phyloP scores from a whole-genome alignment of 2,113 vertebrate genomes.

The Eonycteris spelaea region DNA sequence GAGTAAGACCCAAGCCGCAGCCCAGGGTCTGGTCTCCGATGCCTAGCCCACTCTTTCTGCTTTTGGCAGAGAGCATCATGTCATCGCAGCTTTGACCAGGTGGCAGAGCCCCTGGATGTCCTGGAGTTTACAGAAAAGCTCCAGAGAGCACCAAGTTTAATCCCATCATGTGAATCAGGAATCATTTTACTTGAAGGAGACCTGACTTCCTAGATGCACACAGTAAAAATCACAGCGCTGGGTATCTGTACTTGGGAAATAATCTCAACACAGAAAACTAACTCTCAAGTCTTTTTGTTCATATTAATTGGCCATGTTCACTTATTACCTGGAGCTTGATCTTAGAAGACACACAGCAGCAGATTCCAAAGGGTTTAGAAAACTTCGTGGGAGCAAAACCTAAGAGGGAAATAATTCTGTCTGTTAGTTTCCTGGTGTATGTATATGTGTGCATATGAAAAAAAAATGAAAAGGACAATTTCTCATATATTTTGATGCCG shows the following conservation, averaged over 20 bases:
- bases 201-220: neutral
- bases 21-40: neutral
- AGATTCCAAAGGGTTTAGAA: neutral
- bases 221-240: neutral
- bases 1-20: too few species aligned
- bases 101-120: neutral
- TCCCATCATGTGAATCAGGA: neutral
- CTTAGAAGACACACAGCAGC: neutral
- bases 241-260: too few species aligned
- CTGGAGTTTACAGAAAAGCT: neutral
- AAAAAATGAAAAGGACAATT: neutral
- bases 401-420: neutral
- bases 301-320: neutral
- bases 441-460: neutral
- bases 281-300: neutral
- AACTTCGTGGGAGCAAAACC: neutral
- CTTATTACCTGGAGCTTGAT: neutral
- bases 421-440: neutral
- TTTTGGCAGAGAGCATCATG: neutral
- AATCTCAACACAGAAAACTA: too few species aligned
- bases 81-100: neutral
- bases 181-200: neutral
- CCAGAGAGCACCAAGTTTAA: neutral
- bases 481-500: neutral
- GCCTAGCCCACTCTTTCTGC: neutral